Conservation (phyloP, 1,140 invertebrate genomes). For the Meloidogyne chitwoodi region DNA sequence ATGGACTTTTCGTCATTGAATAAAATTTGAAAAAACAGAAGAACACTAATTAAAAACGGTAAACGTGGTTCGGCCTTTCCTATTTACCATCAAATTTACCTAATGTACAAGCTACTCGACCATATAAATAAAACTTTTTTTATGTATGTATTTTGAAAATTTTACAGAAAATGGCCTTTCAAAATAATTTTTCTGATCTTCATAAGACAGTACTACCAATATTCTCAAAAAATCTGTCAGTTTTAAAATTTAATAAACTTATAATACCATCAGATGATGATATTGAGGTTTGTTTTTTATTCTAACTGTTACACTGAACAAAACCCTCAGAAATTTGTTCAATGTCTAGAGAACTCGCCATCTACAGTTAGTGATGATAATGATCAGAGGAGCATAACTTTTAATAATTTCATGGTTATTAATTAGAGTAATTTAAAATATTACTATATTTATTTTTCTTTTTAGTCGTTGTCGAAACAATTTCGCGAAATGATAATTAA, state of each 20-base stretch:
- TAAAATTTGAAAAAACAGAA: too few species aligned
- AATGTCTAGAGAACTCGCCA: neutral
- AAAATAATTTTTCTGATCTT: neutral
- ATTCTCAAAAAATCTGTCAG: neutral
- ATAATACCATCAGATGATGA: neutral
- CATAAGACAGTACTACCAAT: neutral
- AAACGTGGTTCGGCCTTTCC: too few species aligned
- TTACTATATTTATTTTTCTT: neutral
- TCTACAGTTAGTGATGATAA: neutral
- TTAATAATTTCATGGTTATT: slow-evolving; percentile 1
- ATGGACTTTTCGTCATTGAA: too few species aligned
- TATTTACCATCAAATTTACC: too few species aligned
- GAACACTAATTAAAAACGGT: too few species aligned
- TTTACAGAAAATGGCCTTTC: neutral
- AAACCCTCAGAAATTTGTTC: slow-evolving; percentile 2
- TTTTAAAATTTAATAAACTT: neutral
- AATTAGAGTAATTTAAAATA: too few species aligned
- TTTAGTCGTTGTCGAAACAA: neutral
- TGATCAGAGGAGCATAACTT: slow-evolving; percentile 5
- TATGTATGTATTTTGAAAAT: neutral
- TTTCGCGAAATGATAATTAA: neutral
- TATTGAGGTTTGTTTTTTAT: neutral
- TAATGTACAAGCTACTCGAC: too few species aligned
- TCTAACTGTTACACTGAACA: neutral
- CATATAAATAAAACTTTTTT: too few species aligned